phyloP scores from a whole-genome alignment of 2,888 invertebrate species.

The Dynastes grantii region DNA sequence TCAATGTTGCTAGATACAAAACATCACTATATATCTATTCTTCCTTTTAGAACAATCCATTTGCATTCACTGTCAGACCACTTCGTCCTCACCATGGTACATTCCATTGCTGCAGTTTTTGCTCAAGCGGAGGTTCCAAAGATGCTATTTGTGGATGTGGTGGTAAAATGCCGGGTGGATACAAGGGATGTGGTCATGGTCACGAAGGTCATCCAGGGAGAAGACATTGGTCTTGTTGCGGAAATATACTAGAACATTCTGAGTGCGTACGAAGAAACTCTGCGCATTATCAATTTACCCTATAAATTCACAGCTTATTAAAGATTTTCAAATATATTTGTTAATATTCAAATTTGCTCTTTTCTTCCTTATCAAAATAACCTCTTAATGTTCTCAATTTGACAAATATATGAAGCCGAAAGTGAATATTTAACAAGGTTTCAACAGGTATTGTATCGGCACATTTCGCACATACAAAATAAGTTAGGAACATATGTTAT shows the following conservation, averaged over 20 bases:
- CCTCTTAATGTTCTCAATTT: too few species aligned
- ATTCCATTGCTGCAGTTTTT: slow-evolving; percentile 88
- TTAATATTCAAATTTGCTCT: background rate
- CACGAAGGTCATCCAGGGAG: slow-evolving; percentile 86
- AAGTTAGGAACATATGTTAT: too few species aligned
- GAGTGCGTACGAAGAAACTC: slow-evolving; percentile 74
- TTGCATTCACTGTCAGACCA: slow-evolving; percentile 77
- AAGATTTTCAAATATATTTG: slow-evolving; percentile 12
- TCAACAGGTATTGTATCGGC: too few species aligned
- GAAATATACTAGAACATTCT: slow-evolving; percentile 76
- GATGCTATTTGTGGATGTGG: slow-evolving; percentile 81
- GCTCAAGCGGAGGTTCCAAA: slow-evolving; percentile 84
- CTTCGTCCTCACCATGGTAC: slow-evolving; percentile 79
- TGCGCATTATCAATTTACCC: slow-evolving; percentile 73
- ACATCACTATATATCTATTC: too few species aligned
- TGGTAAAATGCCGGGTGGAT: slow-evolving; percentile 82
- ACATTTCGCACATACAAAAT: too few species aligned
- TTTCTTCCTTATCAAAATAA: too few species aligned
- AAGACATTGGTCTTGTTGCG: slow-evolving; percentile 90
- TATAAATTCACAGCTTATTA: slow-evolving; percentile 64
- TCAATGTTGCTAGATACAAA: too few species aligned
- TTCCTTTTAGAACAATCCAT: slow-evolving; percentile 78
- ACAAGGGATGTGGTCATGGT: slow-evolving; percentile 86
- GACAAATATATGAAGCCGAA: too few species aligned
- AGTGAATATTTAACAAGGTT: too few species aligned